These are phyloP conservation scores for Chymomyza caudatula DNA, from an alignment of 2,888 invertebrate genomes.

Conservation along the genomic window DNA sequence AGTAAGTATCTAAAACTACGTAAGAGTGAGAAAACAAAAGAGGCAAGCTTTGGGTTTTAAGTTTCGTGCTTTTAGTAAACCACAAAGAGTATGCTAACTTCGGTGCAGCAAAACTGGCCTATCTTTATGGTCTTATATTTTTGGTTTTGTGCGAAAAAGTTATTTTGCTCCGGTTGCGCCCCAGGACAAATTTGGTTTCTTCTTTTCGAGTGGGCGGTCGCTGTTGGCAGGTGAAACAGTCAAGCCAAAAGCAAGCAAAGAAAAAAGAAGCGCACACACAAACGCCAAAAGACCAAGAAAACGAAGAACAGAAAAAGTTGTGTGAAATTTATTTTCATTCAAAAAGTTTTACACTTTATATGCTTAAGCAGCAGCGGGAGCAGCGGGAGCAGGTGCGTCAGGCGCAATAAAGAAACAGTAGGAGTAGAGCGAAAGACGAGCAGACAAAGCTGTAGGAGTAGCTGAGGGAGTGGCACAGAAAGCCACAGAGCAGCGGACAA, in stretches of 20 bases:
- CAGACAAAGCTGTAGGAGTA: background rate
- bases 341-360: constrained; percentile 63
- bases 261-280: background rate
- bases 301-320: constrained; percentile 26
- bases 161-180: constrained; percentile 6
- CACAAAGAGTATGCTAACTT: background rate
- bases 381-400: background rate
- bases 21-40: too few species aligned
- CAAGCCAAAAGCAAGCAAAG: background rate
- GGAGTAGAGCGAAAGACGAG: background rate
- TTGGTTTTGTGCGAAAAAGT: background rate
- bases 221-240: background rate
- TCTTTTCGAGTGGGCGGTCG: background rate
- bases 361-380: constrained; percentile 6
- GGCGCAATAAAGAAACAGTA: background rate
- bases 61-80: background rate
- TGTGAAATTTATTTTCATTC: constrained; percentile 72
- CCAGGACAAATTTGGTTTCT: background rate
- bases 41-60: too few species aligned
- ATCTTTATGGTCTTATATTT: background rate
- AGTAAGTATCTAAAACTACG: too few species aligned
- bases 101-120: background rate
- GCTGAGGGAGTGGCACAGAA: background rate
- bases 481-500: background rate
- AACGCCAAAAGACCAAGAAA: constrained; percentile 1